Evolutionary conservation across 2,113 vertebrate species (phyloP), one percentile per base, ranked within the genome.

Genomic region (Spea bombifrons): DNA sequence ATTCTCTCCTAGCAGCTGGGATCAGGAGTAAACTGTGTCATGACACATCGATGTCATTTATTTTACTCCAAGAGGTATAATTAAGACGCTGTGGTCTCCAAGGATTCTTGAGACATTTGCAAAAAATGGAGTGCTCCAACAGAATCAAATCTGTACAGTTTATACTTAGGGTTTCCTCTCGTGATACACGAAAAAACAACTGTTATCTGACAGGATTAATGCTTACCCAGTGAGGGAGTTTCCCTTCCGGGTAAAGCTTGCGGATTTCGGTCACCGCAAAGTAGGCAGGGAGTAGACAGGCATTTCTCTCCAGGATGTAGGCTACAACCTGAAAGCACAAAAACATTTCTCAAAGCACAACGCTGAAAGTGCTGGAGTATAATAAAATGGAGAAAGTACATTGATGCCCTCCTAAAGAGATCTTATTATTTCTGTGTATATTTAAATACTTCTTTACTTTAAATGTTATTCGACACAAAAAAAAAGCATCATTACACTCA

Each of bases 261-360:
- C 96, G 90, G 86, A 99, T 98, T 89, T 99, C 97, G 61, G 95
- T 97, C 79, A 99, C 91, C 7, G 97, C 96, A 88, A 99, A 96
- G 85, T 98, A 99, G 30, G 97, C 97, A 43, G 97, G 97, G 74
- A 99, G 89, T 49, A 99, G 94, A 82, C 97, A 99, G 0, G 97
- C 96, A 44, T 99, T 99, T 88, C 97, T 93, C 88, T 99, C 96
- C 78, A 99, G 90, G 75, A 99, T 99, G 81, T 99, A 99, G 64
- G 97, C 96, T 74, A 99, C 96, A 75, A 99, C 96, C 97, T 99
- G 71, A 4, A 82, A 83, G 8, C 5, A 48, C n/a, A 46, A 44
- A 66, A 78, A 53, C 9, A 63, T 59, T 16, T 13, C 8, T 9
- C 55, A 59, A 4, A 13, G 15, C 50, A 52, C 30, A 30, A 30